These are phyloP conservation scores for Epinotia bilunana DNA, from an alignment of 2,888 invertebrate species.

Conservation along the genomic window DNA sequence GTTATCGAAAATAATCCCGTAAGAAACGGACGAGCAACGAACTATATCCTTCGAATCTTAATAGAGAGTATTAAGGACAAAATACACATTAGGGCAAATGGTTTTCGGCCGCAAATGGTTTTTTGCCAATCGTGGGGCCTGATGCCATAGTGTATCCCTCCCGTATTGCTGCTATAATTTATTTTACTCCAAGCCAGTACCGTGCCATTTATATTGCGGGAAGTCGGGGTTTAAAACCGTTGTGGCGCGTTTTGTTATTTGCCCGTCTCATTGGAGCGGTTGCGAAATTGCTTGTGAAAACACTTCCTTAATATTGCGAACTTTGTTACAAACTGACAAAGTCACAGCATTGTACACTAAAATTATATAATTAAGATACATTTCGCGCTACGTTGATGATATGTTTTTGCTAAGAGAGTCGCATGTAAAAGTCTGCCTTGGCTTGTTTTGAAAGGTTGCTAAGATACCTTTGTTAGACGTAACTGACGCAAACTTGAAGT, in stretches of 20 bases:
- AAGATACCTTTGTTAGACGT: not conserved
- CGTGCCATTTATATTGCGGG: constrained; percentile 25
- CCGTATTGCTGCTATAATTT: constrained; percentile 19
- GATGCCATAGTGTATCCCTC: too few relatives aligned
- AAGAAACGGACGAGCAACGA: too few relatives aligned
- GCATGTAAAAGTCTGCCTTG: not conserved
- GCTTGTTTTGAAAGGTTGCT: not conserved
- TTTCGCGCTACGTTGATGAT: not conserved
- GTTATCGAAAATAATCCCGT: too few relatives aligned
- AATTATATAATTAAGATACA: not conserved
- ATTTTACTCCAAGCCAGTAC: constrained; percentile 9
- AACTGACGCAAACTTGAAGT: not conserved
- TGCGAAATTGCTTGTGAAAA: constrained; percentile 41
- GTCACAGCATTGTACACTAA: not conserved
- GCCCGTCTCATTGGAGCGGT: constrained; percentile 40
- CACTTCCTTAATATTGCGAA: constrained; percentile 36
- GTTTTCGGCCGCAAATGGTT: not conserved
- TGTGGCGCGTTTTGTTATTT: constrained; percentile 42
- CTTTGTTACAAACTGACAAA: not conserved
- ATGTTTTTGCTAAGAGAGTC: too few relatives aligned
- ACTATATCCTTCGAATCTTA: too few relatives aligned
- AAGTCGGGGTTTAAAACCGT: constrained; percentile 28
- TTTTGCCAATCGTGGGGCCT: not conserved
- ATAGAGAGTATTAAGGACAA: too few relatives aligned
- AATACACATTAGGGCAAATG: too few relatives aligned